These are phyloP conservation scores for Dendrocopos noguchii DNA, from an alignment of 2,113 vertebrate genomes.

Conservation along the genomic window DNA sequence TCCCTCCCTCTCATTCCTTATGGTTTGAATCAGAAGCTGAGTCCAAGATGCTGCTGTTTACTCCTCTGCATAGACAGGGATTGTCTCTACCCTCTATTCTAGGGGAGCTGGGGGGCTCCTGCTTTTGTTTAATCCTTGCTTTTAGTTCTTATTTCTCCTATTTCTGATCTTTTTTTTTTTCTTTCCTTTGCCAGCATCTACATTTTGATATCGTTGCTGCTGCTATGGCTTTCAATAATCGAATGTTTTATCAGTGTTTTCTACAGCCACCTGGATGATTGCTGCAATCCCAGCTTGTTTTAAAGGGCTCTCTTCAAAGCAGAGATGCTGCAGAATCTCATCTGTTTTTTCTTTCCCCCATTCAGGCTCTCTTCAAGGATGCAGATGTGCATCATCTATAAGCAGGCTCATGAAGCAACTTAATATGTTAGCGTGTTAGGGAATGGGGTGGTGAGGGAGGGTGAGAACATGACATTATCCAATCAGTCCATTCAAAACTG, in stretches of 20 bases:
- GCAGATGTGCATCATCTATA: neutral
- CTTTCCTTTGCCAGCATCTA: neutral
- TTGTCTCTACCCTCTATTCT: neutral
- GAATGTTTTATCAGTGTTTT: neutral
- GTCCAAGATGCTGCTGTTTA: neutral
- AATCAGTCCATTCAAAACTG: neutral
- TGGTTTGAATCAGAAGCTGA: neutral
- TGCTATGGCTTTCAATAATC: neutral
- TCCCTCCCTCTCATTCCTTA: neutral
- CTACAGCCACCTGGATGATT: neutral
- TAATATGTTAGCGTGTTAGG: neutral
- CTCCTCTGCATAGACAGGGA: neutral
- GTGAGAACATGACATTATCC: neutral
- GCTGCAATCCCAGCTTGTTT: neutral
- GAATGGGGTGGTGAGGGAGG: neutral
- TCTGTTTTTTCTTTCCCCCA: neutral
- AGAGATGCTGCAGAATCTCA: neutral
- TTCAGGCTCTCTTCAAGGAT: neutral
- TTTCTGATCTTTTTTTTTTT: neutral
- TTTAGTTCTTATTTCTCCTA: neutral
- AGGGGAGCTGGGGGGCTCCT: neutral
- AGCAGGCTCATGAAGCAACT: neutral
- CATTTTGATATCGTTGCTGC: neutral
- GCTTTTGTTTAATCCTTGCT: neutral
- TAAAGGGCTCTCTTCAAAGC: neutral